Percentiles rank a stretch among this genome's conserved stretches.
Conservation (phyloP, 2,888 invertebrate species). For the Melieria picta region DNA sequence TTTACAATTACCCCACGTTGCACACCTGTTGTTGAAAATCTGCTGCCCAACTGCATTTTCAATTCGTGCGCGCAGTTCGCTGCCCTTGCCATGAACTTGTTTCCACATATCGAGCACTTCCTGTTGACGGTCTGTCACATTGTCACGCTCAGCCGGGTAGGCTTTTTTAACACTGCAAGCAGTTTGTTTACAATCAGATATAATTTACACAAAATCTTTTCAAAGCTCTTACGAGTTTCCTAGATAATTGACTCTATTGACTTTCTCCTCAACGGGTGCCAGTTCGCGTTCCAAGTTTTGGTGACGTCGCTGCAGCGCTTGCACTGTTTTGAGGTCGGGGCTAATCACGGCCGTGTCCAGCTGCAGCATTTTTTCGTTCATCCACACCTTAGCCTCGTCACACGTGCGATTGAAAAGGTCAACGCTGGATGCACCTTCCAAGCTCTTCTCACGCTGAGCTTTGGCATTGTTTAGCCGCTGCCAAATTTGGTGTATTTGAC, state of each 20-base stretch:
- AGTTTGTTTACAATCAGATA: neutral
- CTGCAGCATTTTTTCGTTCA: slow-evolving; percentile 94
- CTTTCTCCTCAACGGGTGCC: slow-evolving; percentile 94
- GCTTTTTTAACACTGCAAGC: slow-evolving; percentile 82
- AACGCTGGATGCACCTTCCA: slow-evolving; percentile 93
- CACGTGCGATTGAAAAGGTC: slow-evolving; percentile 96
- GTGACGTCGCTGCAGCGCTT: slow-evolving; percentile 90
- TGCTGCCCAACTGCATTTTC: slow-evolving; percentile 96
- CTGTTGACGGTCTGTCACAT: slow-evolving; percentile 84
- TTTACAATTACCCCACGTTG: neutral
- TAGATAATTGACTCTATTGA: slow-evolving; percentile 84
- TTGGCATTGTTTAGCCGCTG: slow-evolving; percentile 86
- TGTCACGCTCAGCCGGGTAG: slow-evolving; percentile 89
- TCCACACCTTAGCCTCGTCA: slow-evolving; percentile 97
- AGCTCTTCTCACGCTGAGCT: slow-evolving; percentile 87
- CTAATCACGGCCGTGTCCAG: slow-evolving; percentile 81
- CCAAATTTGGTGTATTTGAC: slow-evolving; percentile 91
- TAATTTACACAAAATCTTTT: neutral
- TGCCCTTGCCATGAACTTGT: slow-evolving; percentile 85
- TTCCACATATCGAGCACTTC: slow-evolving; percentile 91
- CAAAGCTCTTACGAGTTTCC: slow-evolving; percentile 79
- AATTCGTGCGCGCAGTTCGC: slow-evolving; percentile 82
- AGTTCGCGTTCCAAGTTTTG: slow-evolving; percentile 94
- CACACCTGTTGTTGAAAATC: slow-evolving; percentile 69
- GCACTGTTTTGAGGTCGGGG: slow-evolving; percentile 89